These are phyloP conservation scores for Pristionchus fissidentatus DNA, from an alignment of 2,888 invertebrate genomes.

Conservation along the genomic window DNA sequence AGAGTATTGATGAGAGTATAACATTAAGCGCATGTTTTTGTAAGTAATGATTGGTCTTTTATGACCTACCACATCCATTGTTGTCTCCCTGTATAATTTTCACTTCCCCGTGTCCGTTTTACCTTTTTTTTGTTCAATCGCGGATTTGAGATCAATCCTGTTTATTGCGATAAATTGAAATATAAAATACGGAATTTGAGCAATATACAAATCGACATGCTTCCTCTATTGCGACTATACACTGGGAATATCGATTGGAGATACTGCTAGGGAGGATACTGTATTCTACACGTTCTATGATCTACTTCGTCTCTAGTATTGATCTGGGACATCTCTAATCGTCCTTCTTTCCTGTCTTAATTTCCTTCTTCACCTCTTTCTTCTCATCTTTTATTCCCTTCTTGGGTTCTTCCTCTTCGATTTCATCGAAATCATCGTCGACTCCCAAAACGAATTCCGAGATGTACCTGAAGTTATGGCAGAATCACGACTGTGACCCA, in stretches of 20 bases:
- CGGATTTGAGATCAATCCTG: background rate
- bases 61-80: conserved; percentile 15
- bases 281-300: conserved; percentile 35
- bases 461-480: conserved; percentile 60
- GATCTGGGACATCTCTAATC: conserved; percentile 29
- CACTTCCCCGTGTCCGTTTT: conserved; percentile 35
- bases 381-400: conserved; percentile 53
- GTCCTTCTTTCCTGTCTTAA: conserved; percentile 17
- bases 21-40: conserved; percentile 14
- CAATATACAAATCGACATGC: too few species aligned
- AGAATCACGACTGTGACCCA: background rate
- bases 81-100: conserved; percentile 25
- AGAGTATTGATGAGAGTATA: conserved; percentile 33
- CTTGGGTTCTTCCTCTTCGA: conserved; percentile 54
- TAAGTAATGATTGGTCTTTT: conserved; percentile 7
- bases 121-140: background rate
- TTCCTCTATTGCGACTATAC: too few species aligned
- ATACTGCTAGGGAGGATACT: too few species aligned
- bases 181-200: too few species aligned
- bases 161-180: conserved; percentile 12
- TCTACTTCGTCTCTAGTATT: background rate
- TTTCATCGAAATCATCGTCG: conserved; percentile 55
- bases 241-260: too few species aligned
- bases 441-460: conserved; percentile 64
- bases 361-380: conserved; percentile 51